Evolutionary conservation across 1,140 invertebrate genomes (phyloP).

Genomic region (Whitmania pigra): DNA sequence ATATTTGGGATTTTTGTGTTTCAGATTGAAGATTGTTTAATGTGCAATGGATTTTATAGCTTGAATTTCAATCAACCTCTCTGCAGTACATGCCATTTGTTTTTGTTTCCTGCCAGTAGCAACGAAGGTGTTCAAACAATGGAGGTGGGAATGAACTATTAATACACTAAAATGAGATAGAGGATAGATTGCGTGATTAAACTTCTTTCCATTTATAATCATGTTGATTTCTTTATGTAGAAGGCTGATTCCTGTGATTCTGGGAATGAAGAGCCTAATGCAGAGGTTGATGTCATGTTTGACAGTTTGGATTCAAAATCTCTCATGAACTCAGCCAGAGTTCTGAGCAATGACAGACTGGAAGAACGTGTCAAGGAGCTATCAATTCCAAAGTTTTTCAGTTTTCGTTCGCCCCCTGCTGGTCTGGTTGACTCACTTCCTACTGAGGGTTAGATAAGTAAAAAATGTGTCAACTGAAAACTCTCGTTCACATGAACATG

Average conservation of each 20-base stretch:
- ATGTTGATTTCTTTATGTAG: slow-evolving; percentile 45
- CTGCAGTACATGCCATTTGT: slow-evolving; percentile 81
- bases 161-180: background rate
- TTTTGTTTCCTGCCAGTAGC: slow-evolving; percentile 56
- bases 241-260: slow-evolving; percentile 82
- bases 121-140: background rate
- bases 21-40: slow-evolving; percentile 48
- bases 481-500: slow-evolving; percentile 5
- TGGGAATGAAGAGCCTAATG: slow-evolving; percentile 76
- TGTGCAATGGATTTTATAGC: slow-evolving; percentile 83
- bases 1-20: too few relatives aligned
- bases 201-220: background rate
- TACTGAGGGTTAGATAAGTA: slow-evolving; percentile 48
- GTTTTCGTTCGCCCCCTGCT: slow-evolving; percentile 36
- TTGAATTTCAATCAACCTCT: slow-evolving; percentile 77
- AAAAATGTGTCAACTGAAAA: background rate
- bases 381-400: slow-evolving; percentile 33
- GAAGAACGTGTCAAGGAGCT: slow-evolving; percentile 41
- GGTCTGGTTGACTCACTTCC: slow-evolving; percentile 51
- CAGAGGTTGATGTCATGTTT: slow-evolving; percentile 40
- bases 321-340: slow-evolving; percentile 17
- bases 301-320: slow-evolving; percentile 26
- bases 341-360: slow-evolving; percentile 32
- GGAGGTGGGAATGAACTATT: background rate
- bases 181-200: background rate